Base-by-base conservation (phyloP, 64 coral and sea anemone species). In the Montipora foliosa region DNA sequence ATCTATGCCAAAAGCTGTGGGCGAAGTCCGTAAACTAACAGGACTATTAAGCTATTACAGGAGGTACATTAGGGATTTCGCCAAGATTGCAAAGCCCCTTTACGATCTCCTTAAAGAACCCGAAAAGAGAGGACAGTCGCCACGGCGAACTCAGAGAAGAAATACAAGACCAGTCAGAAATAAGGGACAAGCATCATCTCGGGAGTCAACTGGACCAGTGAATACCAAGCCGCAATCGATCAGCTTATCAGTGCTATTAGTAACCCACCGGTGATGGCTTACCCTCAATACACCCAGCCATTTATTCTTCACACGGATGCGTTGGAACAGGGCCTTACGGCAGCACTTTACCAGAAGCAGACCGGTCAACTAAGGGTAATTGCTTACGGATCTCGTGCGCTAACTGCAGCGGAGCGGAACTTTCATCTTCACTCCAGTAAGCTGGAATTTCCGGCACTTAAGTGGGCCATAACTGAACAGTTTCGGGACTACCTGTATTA, bases 11-110 rank as follows among this genome's bases (percentile, higher is more conserved):
- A 78, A 78, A 22, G 2, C 13, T 47, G 76, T 78, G 37, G 76
- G 76, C 11, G 76, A 78, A 78, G 76, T 78, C 7, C 76, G 76
- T 22, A 78, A 51, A 47, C 76, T 22, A 29, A 29, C 29, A 29
- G 76, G 76, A 78, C 76, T 78, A 47, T 51, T 78, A 78, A 78
- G 76, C 49, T 78, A 47, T 22, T 78, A 47, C 76, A 78, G 76
- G 76, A 78, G 25, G 25, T 25, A 25, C 25, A 51, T 78, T 47
- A 4, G 3, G 0, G 49, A 78, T 51, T 78, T 21, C 8, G 76
- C 12, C 37, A 78, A 45, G 76, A 47, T 78, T 19, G 15, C 76
- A 78, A 51, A 45, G 21, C 4, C 76, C 76, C 37, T 78, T 78
- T 78, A 78, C 21, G 76, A 78, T 78, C 76, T 78, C 19, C 64